Conservation (phyloP, 2,113 vertebrate genomes). For the Seriola quinqueradiata region DNA sequence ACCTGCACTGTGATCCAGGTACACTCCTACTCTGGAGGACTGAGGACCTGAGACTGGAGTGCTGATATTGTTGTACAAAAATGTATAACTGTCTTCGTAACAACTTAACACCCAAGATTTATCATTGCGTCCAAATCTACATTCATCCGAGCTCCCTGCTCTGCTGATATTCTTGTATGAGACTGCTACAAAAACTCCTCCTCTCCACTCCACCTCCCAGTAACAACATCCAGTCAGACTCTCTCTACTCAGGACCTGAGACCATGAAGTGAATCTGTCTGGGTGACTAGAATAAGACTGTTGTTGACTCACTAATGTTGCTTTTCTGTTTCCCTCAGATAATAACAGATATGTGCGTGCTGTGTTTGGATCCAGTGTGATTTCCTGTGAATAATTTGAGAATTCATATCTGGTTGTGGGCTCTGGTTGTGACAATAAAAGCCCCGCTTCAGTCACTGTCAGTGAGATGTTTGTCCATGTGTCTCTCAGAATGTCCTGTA, state of each 20-base stretch:
- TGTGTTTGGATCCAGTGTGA: slow-evolving; percentile 29
- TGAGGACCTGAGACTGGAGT: no score
- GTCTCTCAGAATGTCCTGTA: no score
- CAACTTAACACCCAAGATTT: not conserved
- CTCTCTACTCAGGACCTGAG: slow-evolving; percentile 28
- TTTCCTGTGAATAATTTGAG: not conserved
- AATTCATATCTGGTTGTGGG: slow-evolving; percentile 2
- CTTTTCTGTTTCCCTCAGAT: not conserved
- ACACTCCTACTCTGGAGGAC: no score
- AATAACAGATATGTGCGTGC: not conserved
- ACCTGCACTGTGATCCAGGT: no score
- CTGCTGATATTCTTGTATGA: slow-evolving; percentile 14
- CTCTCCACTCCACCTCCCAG: slow-evolving; percentile 11
- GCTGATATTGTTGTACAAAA: not conserved
- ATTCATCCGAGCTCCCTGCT: not conserved
- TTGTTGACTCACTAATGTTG: rapidly evolving
- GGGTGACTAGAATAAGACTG: not conserved
- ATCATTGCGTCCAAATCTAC: not conserved
- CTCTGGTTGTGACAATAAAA: no score
- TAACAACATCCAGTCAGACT: slow-evolving; percentile 8
- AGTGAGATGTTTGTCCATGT: no score
- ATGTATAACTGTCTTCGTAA: not conserved
- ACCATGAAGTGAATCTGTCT: not conserved
- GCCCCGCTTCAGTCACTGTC: no score
- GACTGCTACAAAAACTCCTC: not conserved